These are phyloP conservation scores for Chrysopa pallens DNA, from an alignment of 1,140 invertebrate genomes.

Conservation along the genomic window DNA sequence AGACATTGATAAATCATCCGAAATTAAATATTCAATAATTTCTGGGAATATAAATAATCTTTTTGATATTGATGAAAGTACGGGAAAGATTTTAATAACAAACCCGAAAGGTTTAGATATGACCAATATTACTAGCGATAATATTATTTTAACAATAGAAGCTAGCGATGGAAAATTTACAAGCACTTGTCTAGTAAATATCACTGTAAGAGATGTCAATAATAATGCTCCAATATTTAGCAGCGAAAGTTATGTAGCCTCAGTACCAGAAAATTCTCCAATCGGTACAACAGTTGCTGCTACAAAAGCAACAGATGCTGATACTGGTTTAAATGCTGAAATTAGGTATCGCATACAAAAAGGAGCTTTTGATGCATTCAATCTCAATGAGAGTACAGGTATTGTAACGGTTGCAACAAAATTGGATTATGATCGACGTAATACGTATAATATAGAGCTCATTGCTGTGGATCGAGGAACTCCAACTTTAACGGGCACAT, in stretches of 20 bases:
- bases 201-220: slow-evolving; percentile 69
- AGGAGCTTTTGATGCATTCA: slow-evolving; percentile 72
- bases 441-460: slow-evolving; percentile 60
- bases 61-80: slow-evolving; percentile 46
- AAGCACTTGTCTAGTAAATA: slow-evolving; percentile 48
- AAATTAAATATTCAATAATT: slow-evolving; percentile 55
- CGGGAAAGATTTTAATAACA: slow-evolving; percentile 49
- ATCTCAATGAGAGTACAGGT: slow-evolving; percentile 55
- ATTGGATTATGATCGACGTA: slow-evolving; percentile 66
- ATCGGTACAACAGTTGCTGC: slow-evolving; percentile 52
- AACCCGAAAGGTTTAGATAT: slow-evolving; percentile 38
- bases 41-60: slow-evolving; percentile 40
- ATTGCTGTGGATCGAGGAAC: slow-evolving; percentile 63
- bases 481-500: slow-evolving; percentile 62
- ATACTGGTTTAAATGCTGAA: slow-evolving; percentile 66
- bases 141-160: slow-evolving; percentile 33
- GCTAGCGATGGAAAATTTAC: slow-evolving; percentile 59
- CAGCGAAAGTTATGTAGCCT: slow-evolving; percentile 49
- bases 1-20: slow-evolving; percentile 65
- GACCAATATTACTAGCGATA: slow-evolving; percentile 35
- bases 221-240: slow-evolving; percentile 67
- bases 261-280: slow-evolving; percentile 53
- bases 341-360: slow-evolving; percentile 62
- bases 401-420: slow-evolving; percentile 55
- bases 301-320: slow-evolving; percentile 58